phyloP scores from a whole-genome alignment of 2,888 invertebrate genomes.

The Cecidostiba fungosa region DNA sequence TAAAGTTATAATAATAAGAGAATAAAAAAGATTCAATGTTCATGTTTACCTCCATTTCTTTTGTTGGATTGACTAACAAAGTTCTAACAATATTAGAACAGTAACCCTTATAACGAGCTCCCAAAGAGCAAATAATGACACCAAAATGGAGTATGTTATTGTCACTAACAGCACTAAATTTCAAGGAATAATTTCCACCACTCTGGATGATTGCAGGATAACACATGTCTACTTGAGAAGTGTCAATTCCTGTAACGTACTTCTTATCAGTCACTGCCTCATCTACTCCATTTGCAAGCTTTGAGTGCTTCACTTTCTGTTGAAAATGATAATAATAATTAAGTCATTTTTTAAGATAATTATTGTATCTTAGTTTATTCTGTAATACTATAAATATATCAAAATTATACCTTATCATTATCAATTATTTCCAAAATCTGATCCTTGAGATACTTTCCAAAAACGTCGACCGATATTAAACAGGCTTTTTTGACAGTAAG shows the following conservation, averaged over 20 bases:
- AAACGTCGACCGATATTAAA: slow-evolving; percentile 95
- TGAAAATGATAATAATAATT: slow-evolving; percentile 71
- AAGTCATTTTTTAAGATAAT: slow-evolving; percentile 30
- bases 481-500: slow-evolving; percentile 95
- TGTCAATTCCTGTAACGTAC: slow-evolving; percentile 95
- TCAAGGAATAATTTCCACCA: slow-evolving; percentile 98
- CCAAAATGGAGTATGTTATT: slow-evolving; percentile 97
- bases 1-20: background rate
- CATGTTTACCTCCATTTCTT: slow-evolving; percentile 82
- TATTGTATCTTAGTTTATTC: background rate
- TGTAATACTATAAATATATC: background rate
- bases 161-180: slow-evolving; percentile 97
- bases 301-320: slow-evolving; percentile 97
- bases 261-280: slow-evolving; percentile 96
- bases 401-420: slow-evolving; percentile 89
- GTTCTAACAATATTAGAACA: slow-evolving; percentile 99
- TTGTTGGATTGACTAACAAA: slow-evolving; percentile 95
- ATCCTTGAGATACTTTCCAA: slow-evolving; percentile 97
- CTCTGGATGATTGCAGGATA: slow-evolving; percentile 99
- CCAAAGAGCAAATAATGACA: slow-evolving; percentile 96
- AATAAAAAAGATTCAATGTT: slow-evolving; percentile 4
- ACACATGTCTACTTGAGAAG: slow-evolving; percentile 96
- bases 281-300: slow-evolving; percentile 97
- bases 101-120: slow-evolving; percentile 97
- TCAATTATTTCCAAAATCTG: slow-evolving; percentile 99